Evolutionary conservation across 2,113 vertebrate genomes (phyloP), one percentile per base, ranked within the genome.

Genomic region (Dascyllus trimaculatus): DNA sequence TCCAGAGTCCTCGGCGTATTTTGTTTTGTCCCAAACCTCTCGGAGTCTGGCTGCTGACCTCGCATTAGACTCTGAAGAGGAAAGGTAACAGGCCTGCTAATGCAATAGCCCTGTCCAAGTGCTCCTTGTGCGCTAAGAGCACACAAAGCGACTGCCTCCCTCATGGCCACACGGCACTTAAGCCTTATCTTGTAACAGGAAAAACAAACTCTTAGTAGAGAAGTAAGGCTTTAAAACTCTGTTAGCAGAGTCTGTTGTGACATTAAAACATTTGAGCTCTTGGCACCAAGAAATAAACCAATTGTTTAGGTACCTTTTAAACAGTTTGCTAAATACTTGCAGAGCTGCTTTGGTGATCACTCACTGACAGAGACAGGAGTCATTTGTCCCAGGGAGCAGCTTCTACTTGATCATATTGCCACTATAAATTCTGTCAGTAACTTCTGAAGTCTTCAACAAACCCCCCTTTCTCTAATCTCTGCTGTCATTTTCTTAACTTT

Each of bases 81-180:
- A 65, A 22, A 29, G 17, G 52, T 60, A 87, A 78, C 84, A 58
- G 85, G 63, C 70, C 14, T 26, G 76, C 74, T 90, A 90, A 92
- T 90, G 90, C 89, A 88, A 70, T 59, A 74, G 60, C 72, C 80
- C 71, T 84, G 84, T 88, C 75, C 77, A 86, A 81, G 53, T 80
- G 73, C 80, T 85, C 13, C 69, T 79, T 60, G 52, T 75, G 66
- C 45, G 75, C 74, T 77, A 52, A 80, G 81, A 80, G 72, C 70
- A 13, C 63, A 35, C 75, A 72, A 60, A 57, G 77, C 14, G 51
- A 32, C 49, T 40, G 15, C 51, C 19, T 88, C 71, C 76, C 86
- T 71, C 53, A 2, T 78, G 85, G 69, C 18, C 65, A 88, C 66
- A 63, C 61, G 85, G 78, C 86, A 81, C 84, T 89, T 84, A 71